Base-by-base conservation (phyloP, 2,113 vertebrate species). In the Ovis canadensis region DNA sequence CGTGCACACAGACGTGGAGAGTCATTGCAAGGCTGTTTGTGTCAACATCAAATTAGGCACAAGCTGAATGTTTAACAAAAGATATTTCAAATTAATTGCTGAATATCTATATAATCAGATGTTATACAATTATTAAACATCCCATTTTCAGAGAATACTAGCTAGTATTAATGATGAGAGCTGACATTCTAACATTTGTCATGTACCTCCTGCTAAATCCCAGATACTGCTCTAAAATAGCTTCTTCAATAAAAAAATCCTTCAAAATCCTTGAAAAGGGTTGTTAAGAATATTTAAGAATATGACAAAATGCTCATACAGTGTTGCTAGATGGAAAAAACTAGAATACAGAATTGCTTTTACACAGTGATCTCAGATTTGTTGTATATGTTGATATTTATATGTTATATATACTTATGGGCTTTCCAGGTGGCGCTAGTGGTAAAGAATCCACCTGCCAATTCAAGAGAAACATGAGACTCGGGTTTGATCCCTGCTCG, bases 161-260 rank as follows among this genome's bases (percentile, higher is more conserved):
- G 89, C 55, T 64, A 27, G 27, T 59, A 60, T 52, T 48, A 80
- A n/a, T 33, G 74, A 86, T 1, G 31, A 48, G 86, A 60, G 67
- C 45, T 87, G 67, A 60, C 40, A 40, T 80, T 88, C 88, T 67
- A 94, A 67, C 67, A 45, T 88, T 87, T 93, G 36, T 59, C 74
- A 80, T 85, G 43, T 52, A 64, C 92, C 90, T 77, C 67, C 67
- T 71, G 87, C 45, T 81, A 57, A 88, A 90, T 95, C 78, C 62
- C 87, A 77, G 67, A 81, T 88, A 50, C 6, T n/a, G 21, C 80
- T 93, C 55, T 93, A 84, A 96, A 96, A 97, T 92, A 88, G 60
- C 84, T 91, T 55, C 85, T 91, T 96, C 92, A 23, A 27, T 59
- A 40, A 71, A 40, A 40, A 71, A 71, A 23, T 71, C 67, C 19